Evolutionary conservation across 2,113 vertebrate species (phyloP).

Genomic region (Cyprinodon variegatus): DNA sequence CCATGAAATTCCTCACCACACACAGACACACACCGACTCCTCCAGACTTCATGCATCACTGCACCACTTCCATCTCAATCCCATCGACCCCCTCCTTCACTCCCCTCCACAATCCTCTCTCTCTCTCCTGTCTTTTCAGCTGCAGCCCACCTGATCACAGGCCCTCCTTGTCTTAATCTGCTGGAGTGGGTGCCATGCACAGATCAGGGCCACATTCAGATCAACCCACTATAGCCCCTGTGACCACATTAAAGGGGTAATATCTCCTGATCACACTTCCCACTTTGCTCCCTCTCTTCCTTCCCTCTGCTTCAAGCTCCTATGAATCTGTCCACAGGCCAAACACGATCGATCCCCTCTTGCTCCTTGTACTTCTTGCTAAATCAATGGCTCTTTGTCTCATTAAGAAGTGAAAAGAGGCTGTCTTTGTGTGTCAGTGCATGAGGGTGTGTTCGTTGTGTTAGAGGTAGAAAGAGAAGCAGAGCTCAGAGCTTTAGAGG

Average conservation of each 20-base stretch:
- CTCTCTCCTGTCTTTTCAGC: background rate
- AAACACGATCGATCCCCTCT: slow-evolving; percentile 67
- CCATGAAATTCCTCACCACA: slow-evolving; percentile 47
- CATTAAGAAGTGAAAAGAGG: slow-evolving; percentile 52
- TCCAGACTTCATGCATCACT: slow-evolving; percentile 43
- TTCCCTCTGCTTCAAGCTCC: slow-evolving; percentile 33
- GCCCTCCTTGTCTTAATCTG: slow-evolving; percentile 45
- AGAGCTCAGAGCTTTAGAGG: slow-evolving; percentile 18
- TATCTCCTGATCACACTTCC: slow-evolving; percentile 33
- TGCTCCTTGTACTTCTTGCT: slow-evolving; percentile 64
- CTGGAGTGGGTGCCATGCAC: slow-evolving; percentile 38
- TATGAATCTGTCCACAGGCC: slow-evolving; percentile 54
- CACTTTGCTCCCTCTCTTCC: slow-evolving; percentile 12
- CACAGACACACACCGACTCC: slow-evolving; percentile 30
- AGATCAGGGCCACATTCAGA: slow-evolving; percentile 57
- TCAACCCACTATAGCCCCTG: slow-evolving; percentile 30
- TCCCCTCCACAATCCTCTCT: background rate
- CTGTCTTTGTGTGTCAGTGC: slow-evolving; percentile 21
- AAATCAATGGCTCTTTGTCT: slow-evolving; percentile 74
- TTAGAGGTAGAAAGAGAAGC: slow-evolving; percentile 18
- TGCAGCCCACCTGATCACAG: slow-evolving; percentile 52
- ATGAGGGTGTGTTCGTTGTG: slow-evolving; percentile 19
- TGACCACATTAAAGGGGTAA: slow-evolving; percentile 52
- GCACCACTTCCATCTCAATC: slow-evolving; percentile 29
- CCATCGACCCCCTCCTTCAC: slow-evolving; percentile 1